phyloP scores from a whole-genome alignment of 2,113 vertebrate species.

The Picathartes gymnocephalus region DNA sequence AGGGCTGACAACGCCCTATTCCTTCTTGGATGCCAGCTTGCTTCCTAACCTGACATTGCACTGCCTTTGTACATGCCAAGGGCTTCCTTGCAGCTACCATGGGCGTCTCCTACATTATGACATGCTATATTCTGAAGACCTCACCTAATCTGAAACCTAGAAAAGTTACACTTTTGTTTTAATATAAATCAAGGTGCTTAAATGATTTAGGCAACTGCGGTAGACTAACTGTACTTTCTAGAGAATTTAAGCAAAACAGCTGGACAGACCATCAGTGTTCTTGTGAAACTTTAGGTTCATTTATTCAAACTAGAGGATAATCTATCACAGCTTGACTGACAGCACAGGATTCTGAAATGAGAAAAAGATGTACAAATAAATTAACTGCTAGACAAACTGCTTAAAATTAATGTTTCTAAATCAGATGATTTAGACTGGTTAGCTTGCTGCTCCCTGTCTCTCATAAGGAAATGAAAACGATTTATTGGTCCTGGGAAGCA shows the following conservation, averaged over 20 bases:
- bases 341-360: neutral
- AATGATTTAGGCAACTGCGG: neutral
- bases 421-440: neutral
- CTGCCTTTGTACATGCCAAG: neutral
- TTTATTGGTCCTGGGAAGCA: neutral
- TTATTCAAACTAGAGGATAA: neutral
- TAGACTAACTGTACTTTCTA: neutral
- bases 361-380: constrained; percentile 3
- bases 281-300: neutral
- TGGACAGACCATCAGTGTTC: neutral
- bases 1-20: neutral
- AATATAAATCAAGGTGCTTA: neutral
- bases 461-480: neutral
- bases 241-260: neutral
- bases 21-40: neutral
- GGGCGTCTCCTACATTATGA: neutral
- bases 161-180: constrained; percentile 7
- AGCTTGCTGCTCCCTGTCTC: neutral
- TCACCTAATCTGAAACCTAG: neutral
- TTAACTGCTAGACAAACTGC: neutral
- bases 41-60: neutral
- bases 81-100: neutral
- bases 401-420: constrained; percentile 3
- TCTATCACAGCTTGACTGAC: neutral
- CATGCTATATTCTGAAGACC: neutral